These are phyloP conservation scores for Aegithalos caudatus DNA, from an alignment of 2,113 vertebrate species.

Conservation along the genomic window DNA sequence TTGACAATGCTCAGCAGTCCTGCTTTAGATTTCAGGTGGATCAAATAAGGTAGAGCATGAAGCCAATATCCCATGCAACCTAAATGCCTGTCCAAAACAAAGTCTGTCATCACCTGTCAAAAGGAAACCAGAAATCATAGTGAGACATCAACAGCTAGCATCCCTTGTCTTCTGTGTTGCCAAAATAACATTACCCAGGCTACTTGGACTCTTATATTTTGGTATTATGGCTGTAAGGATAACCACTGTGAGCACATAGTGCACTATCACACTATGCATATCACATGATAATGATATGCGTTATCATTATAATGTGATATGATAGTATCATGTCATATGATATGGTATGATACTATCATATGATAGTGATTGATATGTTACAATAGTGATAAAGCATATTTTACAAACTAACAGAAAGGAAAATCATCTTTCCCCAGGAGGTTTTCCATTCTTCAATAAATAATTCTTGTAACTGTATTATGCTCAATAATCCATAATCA, in stretches of 20 bases:
- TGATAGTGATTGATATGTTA: too few relatives aligned
- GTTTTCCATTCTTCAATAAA: neutral
- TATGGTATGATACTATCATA: too few relatives aligned
- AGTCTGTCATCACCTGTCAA: neutral
- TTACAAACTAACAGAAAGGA: neutral
- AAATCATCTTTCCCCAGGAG: neutral
- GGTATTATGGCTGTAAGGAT: neutral
- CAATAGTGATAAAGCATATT: neutral
- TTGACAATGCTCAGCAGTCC: neutral
- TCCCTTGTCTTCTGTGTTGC: neutral
- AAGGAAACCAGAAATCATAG: neutral
- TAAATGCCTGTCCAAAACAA: neutral
- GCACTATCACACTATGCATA: too few relatives aligned
- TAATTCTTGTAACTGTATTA: neutral
- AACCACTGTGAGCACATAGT: neutral
- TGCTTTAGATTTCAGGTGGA: neutral
- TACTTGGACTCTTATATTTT: neutral
- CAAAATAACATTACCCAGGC: neutral
- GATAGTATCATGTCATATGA: too few relatives aligned
- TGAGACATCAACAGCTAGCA: neutral
- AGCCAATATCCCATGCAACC: neutral
- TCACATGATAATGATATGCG: too few relatives aligned
- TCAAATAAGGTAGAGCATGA: neutral
- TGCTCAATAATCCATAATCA: neutral
- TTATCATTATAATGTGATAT: too few relatives aligned